Percentiles rank a stretch among this genome's conserved stretches.
Evolutionary conservation across 2,797 vertebrate species (phyloP).

Genomic region (Sphenodon punctatus): DNA sequence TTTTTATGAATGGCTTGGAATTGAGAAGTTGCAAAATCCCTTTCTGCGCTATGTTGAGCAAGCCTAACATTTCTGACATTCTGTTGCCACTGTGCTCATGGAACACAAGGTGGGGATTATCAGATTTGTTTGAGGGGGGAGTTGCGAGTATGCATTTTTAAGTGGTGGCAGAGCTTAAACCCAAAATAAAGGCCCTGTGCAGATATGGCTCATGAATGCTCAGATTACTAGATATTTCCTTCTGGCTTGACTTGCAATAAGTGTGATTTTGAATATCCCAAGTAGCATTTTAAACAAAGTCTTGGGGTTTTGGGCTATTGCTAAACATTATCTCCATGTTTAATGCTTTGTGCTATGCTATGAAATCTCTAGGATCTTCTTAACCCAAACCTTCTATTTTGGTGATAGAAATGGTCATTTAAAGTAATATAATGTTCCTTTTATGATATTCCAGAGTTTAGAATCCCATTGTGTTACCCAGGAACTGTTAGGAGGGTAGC

Average conservation of each 20-base stretch:
- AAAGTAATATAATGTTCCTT: neutral
- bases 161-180: neutral
- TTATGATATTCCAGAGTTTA: neutral
- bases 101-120: neutral
- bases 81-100: neutral
- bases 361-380: neutral
- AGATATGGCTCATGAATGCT: neutral
- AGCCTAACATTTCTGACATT: neutral
- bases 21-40: neutral
- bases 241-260: neutral
- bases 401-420: neutral
- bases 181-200: neutral
- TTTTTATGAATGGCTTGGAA: neutral
- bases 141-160: neutral
- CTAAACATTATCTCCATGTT: neutral
- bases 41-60: neutral
- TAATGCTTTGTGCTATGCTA: neutral
- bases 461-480: neutral
- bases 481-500: too few species aligned
- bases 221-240: neutral
- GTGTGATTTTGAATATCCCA: neutral
- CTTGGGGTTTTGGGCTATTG: neutral
- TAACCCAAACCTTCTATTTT: neutral
- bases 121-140: rapidly evolving
- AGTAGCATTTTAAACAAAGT: neutral